A percentile compares a stretch with the other conserved stretches of the same genome.
Evolutionary conservation across 2,113 vertebrate species (phyloP).

Genomic region (Tapirus terrestris): DNA sequence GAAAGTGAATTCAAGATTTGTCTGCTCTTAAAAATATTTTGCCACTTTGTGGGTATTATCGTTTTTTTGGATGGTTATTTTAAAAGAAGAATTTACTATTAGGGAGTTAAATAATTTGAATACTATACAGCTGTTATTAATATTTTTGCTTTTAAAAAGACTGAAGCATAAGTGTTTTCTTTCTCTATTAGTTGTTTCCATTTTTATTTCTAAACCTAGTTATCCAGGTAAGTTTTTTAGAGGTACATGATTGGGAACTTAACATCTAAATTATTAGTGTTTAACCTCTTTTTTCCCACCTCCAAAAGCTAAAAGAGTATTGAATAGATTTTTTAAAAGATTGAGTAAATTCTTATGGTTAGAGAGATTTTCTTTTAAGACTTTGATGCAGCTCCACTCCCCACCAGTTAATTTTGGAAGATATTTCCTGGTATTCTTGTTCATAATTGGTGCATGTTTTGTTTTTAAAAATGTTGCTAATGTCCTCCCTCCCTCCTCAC

Average conservation of each 20-base stretch:
- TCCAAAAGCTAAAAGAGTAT: background rate
- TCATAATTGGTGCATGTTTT: background rate
- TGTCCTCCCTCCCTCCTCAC: background rate
- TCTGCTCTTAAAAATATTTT: background rate
- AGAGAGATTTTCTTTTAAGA: background rate
- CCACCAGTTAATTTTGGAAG: background rate
- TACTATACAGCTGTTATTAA: background rate
- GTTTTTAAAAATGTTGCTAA: conserved; percentile 36
- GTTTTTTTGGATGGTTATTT: conserved; percentile 3
- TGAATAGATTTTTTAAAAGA: background rate
- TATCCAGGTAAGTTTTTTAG: conserved; percentile 25
- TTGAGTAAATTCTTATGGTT: background rate
- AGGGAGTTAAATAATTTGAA: conserved; percentile 22
- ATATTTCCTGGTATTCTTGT: background rate
- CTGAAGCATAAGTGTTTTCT: background rate
- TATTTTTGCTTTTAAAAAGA: conserved; percentile 36
- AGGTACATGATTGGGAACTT: background rate
- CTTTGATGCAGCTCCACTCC: background rate
- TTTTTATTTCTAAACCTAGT: conserved; percentile 29
- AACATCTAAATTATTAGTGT: background rate
- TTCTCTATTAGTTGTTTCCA: background rate
- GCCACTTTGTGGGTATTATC: background rate
- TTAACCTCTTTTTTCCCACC: background rate
- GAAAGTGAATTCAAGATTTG: conserved; percentile 6
- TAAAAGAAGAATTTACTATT: background rate